Evolutionary conservation across 2,888 invertebrate species (phyloP), one percentile per base, ranked within the genome.

Genomic region (Rhingia rostrata): DNA sequence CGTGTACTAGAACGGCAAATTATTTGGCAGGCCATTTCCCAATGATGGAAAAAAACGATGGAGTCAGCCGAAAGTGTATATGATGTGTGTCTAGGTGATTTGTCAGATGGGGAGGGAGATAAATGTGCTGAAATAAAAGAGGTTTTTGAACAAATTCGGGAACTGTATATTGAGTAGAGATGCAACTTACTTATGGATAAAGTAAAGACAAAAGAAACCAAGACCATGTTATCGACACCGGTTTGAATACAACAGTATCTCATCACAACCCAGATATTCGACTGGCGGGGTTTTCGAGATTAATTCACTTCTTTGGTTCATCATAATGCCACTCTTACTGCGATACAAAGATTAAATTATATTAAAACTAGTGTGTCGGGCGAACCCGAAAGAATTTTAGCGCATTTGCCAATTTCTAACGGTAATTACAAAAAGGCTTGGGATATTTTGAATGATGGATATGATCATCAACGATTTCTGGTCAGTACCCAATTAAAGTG

Each of bases 401-500:
- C 58, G 4, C 30, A 60, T 9, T 14, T 58, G 12, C 14, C 35
- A 30, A n/a, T 58, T 6, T 12, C 30, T 6, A 41, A 35, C 41
- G 58, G 58, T 0, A 58, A n/a, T n/a, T n/a, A n/a, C n/a, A n/a
- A n/a, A n/a, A n/a, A n/a, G n/a, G n/a, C n/a, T n/a, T n/a, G n/a
- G n/a, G n/a, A n/a, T n/a, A n/a, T n/a, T n/a, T n/a, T n/a, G n/a
- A n/a, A n/a, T n/a, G n/a, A n/a, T n/a, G 30, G 41, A n/a, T 64
- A 64, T 32, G 41, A 64, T 4, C 32, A 64, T 10, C 33, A 45
- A 43, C 66, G 53, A 0, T 51, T 51, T 51, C 41, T 53, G 37
- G 54, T 67, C 22, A 54, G 56, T 5, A 67, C 54, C 45, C 54
- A 67, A 9, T 33, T 67, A n/a, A 53, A 67, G 6, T 4, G 14